Conservation (phyloP, 23 tunicate species). For the Ciona savignyi region DNA sequence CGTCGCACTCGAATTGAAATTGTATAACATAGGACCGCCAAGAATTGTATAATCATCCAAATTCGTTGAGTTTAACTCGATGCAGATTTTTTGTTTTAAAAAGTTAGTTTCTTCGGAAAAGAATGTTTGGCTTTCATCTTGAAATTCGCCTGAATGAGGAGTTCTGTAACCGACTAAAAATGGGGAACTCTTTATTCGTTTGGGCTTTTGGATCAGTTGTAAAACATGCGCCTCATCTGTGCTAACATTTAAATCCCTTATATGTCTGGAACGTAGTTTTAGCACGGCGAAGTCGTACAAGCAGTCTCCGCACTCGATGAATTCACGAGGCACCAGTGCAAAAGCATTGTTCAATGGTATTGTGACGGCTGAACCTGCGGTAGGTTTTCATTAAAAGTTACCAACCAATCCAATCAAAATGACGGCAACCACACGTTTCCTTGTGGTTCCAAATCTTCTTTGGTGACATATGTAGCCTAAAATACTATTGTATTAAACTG, state of each 20-base stretch:
- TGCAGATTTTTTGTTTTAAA: not conserved
- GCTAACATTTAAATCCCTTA: constrained; percentile 8
- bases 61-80: not conserved
- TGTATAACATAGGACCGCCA: not conserved
- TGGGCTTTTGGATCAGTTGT: not conserved
- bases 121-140: not conserved
- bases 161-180: not conserved
- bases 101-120: not conserved
- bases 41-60: not conserved
- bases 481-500: too few species aligned
- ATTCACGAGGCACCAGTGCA: constrained; percentile 41
- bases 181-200: not conserved
- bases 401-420: too few species aligned
- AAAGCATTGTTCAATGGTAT: constrained; percentile 36
- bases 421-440: too few species aligned
- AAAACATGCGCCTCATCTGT: constrained; percentile 7
- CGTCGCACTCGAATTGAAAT: not conserved
- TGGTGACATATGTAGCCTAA: too few species aligned
- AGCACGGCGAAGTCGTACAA: constrained; percentile 33
- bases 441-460: too few species aligned
- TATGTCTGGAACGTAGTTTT: not conserved
- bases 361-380: constrained; percentile 21
- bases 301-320: constrained; percentile 66
- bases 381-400: too few species aligned
- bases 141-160: not conserved